phyloP scores from a whole-genome alignment of 2,113 vertebrate genomes.

The Alligator mississippiensis region DNA sequence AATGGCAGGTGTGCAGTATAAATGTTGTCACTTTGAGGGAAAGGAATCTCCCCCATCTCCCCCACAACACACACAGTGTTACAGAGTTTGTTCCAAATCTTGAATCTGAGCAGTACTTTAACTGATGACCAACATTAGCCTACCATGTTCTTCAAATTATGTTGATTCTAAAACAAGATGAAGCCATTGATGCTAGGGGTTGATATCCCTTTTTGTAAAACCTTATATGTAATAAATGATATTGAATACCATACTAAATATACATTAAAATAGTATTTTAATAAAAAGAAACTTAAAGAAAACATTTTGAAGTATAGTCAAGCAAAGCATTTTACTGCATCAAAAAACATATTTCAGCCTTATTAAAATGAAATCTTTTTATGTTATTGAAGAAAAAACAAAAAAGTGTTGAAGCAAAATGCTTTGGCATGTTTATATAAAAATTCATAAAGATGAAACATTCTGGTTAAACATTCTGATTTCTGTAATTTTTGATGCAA shows the following conservation, averaged over 20 bases:
- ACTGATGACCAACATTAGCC: neutral
- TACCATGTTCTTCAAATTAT: neutral
- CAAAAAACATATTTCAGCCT: neutral
- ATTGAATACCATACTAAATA: neutral
- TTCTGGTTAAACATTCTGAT: neutral
- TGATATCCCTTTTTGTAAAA: neutral
- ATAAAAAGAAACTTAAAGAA: neutral
- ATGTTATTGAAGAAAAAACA: too few relatives aligned
- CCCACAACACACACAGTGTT: neutral
- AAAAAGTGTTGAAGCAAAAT: neutral
- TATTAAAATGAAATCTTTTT: neutral
- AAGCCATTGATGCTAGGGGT: neutral
- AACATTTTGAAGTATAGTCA: neutral
- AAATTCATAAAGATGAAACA: neutral
- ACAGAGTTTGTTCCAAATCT: neutral
- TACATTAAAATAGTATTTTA: neutral
- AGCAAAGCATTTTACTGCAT: neutral
- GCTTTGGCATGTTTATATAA: neutral
- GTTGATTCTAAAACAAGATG: neutral
- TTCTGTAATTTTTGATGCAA: neutral
- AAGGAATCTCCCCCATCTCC: neutral
- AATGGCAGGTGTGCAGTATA: neutral
- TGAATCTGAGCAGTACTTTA: neutral
- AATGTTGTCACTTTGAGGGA: neutral
- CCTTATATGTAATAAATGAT: neutral